These are phyloP conservation scores for Himalopsyche phryganea DNA, from an alignment of 1,140 invertebrate genomes.

Conservation along the genomic window DNA sequence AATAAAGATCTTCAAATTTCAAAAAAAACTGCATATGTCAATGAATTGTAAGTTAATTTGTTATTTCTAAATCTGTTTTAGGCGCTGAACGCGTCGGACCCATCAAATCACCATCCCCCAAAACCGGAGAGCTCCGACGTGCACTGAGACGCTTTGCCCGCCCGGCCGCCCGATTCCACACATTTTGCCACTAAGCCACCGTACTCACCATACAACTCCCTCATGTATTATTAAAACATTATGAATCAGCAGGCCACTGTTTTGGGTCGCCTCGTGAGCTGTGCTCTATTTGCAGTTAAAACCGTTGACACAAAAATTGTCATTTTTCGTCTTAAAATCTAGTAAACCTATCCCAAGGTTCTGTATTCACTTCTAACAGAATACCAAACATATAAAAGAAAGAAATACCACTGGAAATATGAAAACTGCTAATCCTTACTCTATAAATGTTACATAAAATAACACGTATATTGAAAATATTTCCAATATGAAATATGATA, in stretches of 20 bases:
- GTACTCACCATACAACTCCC: conserved; percentile 2
- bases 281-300: not conserved
- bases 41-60: conserved; percentile 1
- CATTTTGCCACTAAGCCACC: conserved; percentile 14
- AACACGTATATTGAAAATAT: too few species aligned
- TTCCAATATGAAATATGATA: too few species aligned
- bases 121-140: conserved; percentile 59
- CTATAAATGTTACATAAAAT: too few species aligned
- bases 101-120: conserved; percentile 60
- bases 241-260: not conserved
- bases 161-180: conserved; percentile 5
- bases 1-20: too few species aligned
- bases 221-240: conserved; percentile 17
- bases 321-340: not conserved
- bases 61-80: too few species aligned
- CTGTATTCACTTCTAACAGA: too few species aligned
- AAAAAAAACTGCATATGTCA: too few species aligned
- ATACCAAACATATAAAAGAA: too few species aligned
- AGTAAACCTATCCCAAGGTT: not conserved
- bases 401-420: too few species aligned
- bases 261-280: not conserved
- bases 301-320: conserved; percentile 3
- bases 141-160: conserved; percentile 42
- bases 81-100: conserved; percentile 62
- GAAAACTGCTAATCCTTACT: too few species aligned